phyloP scores from a whole-genome alignment of 2,797 vertebrate genomes.

The Eulemur rubriventer region DNA sequence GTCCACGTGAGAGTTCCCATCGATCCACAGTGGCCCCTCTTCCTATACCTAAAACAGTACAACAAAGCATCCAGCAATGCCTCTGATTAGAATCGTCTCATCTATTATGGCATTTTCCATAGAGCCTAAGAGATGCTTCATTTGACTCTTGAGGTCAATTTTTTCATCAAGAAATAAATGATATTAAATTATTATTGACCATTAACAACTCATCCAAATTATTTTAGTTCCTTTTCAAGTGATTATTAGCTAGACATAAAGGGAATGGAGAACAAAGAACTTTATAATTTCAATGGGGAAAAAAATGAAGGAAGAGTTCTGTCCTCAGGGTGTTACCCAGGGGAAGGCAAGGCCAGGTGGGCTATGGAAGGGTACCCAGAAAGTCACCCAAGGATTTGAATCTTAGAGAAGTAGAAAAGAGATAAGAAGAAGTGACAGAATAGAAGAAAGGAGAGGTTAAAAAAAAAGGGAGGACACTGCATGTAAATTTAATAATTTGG shows the following conservation, averaged over 20 bases:
- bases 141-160: slow-evolving; percentile 15
- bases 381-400: not conserved
- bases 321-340: not conserved
- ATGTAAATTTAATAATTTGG: not conserved
- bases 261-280: not conserved
- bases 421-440: not conserved
- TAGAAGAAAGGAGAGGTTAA: not conserved
- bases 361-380: not conserved
- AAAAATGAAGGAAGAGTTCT: not conserved
- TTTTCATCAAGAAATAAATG: slow-evolving; percentile 11
- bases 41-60: not conserved
- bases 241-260: slow-evolving; percentile 10
- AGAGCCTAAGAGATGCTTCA: not conserved
- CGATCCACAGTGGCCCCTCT: not conserved
- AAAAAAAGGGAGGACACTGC: not conserved
- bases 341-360: not conserved
- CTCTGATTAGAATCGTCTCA: not conserved
- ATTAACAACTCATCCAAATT: slow-evolving; percentile 34
- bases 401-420: not conserved
- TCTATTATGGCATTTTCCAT: not conserved
- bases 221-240: slow-evolving; percentile 23
- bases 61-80: not conserved
- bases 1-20: not conserved
- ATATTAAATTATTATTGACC: slow-evolving; percentile 38
- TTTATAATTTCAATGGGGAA: not conserved